Base-by-base conservation (phyloP, 2,888 invertebrate genomes). In the Parnassius orleans region DNA sequence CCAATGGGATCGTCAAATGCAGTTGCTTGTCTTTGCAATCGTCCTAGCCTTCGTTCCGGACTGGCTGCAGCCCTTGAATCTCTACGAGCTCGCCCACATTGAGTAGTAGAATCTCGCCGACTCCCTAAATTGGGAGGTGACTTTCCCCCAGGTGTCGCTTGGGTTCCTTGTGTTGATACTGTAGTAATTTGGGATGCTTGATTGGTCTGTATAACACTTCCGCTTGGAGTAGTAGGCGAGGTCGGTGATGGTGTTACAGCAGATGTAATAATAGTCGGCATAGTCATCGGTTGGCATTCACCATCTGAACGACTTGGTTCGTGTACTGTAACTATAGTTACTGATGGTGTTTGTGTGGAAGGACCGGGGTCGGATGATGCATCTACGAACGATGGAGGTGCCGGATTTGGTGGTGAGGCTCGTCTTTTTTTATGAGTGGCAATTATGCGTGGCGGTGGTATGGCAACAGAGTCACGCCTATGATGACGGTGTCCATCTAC, bases 1-100 rank as follows among this genome's bases (percentile, higher is more conserved):
- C 96, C 93, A 71, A 93, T 94, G 50, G 95, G 95, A 81, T 98
- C 97, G 84, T 98, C 98, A 77, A 96, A 97, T 47, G 97, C 96
- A 9, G 97, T 97, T 15, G 96, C 96, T 84, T 98, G 98, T 44
- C 98, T 93, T 77, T 96, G 96, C 57, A 97, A 88, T 60, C 96
- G 93, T 53, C 95, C 94, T 67, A 95, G 82, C 52, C 94, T 90
- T n/a, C 94, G 86, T 70, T 95, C 95, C 0, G 95, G 95, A 76
- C 95, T 95, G 0, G 94, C 94, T 58, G 93, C 92, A 9, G 91
- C 90, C 67, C 95, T 90, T 1, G 95, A 95, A 76, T 95, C 95
- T 65, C 95, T 84, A 52, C 95, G 89, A 58, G 94, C 94, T 60
- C 90, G 81, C 7, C 95, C 94, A 74, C 97, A 97, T 86, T 97